Conservation (phyloP, 2,888 invertebrate species). For the Gymnosoma rotundatum region DNA sequence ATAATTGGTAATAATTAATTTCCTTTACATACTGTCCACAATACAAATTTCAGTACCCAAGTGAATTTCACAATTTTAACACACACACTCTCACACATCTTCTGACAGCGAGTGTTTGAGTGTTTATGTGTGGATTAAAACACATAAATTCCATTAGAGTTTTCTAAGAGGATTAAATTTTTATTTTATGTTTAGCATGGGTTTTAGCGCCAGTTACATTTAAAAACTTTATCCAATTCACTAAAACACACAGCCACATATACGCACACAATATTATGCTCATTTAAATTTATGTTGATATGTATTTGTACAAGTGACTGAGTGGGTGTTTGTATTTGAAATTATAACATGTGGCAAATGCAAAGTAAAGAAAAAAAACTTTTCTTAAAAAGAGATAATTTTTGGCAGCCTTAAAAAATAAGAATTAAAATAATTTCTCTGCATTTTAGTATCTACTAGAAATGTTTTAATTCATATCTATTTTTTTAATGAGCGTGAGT, state of each 20-base stretch:
- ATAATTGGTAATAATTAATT: too few species aligned
- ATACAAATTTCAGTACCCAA: conserved; percentile 40
- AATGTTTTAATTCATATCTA: too few species aligned
- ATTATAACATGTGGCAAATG: conserved; percentile 59
- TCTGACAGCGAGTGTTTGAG: conserved; percentile 11
- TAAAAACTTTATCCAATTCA: conserved; percentile 52
- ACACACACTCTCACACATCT: not conserved
- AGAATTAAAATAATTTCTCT: not conserved
- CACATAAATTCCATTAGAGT: conserved; percentile 71
- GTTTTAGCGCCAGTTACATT: conserved; percentile 60
- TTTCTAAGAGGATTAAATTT: conserved; percentile 70
- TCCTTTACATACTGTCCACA: conserved; percentile 16
- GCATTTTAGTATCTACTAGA: not conserved
- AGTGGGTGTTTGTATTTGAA: conserved; percentile 23
- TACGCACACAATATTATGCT: conserved; percentile 19
- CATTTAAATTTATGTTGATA: conserved; percentile 49
- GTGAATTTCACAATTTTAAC: not conserved
- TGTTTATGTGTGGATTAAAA: conserved; percentile 60
- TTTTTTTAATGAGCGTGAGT: too few species aligned
- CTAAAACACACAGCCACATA: not conserved
- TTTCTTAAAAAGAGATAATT: conserved; percentile 36
- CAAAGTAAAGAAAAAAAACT: conserved; percentile 2
- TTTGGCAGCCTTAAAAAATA: conserved; percentile 19
- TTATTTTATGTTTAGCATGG: conserved; percentile 68
- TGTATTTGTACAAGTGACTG: conserved; percentile 2